These are phyloP conservation scores for Tetragonula clypearis DNA, from an alignment of 1,140 invertebrate genomes.

Conservation along the genomic window DNA sequence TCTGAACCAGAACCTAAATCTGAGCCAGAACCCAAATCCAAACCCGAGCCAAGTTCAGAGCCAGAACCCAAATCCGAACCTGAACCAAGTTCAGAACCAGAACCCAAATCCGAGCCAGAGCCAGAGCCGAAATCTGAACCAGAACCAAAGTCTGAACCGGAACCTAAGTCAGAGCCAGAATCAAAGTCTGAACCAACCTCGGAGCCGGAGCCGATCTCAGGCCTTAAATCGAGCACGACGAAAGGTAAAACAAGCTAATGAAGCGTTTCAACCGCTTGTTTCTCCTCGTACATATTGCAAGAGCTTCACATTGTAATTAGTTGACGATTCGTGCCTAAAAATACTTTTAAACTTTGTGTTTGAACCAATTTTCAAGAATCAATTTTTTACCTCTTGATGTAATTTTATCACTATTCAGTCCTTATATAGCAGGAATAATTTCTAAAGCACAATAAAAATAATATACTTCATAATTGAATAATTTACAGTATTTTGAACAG, in stretches of 20 bases:
- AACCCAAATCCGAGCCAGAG: conserved; percentile 78
- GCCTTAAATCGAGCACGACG: conserved; percentile 66
- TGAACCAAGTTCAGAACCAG: conserved; percentile 75
- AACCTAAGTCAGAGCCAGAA: conserved; percentile 76
- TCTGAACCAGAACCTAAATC: conserved; percentile 73
- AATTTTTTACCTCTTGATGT: not conserved
- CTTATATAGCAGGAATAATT: no score
- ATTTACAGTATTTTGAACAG: not conserved
- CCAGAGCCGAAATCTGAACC: conserved; percentile 76
- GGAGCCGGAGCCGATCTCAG: conserved; percentile 79
- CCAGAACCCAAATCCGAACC: conserved; percentile 72
- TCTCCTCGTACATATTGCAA: conserved; percentile 35
- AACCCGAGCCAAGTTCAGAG: conserved; percentile 79
- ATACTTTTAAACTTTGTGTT: not conserved
- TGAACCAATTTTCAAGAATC: not conserved
- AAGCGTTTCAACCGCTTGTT: conserved; percentile 45
- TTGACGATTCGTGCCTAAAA: not conserved
- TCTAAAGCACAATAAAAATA: not conserved
- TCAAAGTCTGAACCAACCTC: conserved; percentile 80
- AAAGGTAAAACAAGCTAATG: conserved; percentile 69
- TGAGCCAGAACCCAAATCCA: conserved; percentile 74
- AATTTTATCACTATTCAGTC: not conserved
- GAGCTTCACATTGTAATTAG: conserved; percentile 29
- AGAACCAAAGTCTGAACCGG: conserved; percentile 74
- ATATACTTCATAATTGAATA: not conserved